Base-by-base conservation (phyloP, 2,797 vertebrate species). In the Pantherophis vulpinus region DNA sequence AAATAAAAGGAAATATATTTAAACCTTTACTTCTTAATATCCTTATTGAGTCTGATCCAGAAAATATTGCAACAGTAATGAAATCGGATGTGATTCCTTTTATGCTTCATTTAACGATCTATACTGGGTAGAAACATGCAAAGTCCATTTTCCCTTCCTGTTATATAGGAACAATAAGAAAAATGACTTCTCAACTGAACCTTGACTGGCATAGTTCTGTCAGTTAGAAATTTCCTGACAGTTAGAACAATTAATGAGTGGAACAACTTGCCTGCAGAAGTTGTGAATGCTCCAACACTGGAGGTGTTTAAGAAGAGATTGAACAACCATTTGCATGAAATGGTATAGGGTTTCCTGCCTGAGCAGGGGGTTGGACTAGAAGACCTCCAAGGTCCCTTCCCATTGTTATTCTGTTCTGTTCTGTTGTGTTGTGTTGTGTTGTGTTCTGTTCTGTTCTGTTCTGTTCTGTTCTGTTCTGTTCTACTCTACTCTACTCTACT, bases 391-490 rank as follows among this genome's bases (percentile, higher is more conserved):
- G 4, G 4, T 63, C 61, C 3, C 61, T 63, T 60, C 20, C 59
- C 6, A 23, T 0, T 60, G 42, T 42, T 42, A 42, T 42, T 42
- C 59, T 20, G 4, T 58, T 58, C 56, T 58, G 5, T 58, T 58
- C 56, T 58, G 1, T 58, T 59, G 6, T 59, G 2, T 59, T 56
- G 1, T 59, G 18, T 59, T 59, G 18, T 59, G 1, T 59, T 7
- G 18, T 14, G 1, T 58, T 58, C 56, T 59, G 0, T 23, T 60
- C 59, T 25, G 0, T 25, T 3, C 25, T 3, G 0, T 27, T 61
- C 60, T 25, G 0, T 61, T 56, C 55, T 14, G 1, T 16, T 56
- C 55, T 23, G 0, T 7, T 59, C 58, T 16, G 0, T 23, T 59
- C 59, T 58, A 0, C 2, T 9, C 59, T 7, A 0, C 7, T 60